A percentile compares a stretch with the other conserved stretches of the same genome.
Conservation (phyloP, 1,140 invertebrate species). For the Theocolax elegans region DNA sequence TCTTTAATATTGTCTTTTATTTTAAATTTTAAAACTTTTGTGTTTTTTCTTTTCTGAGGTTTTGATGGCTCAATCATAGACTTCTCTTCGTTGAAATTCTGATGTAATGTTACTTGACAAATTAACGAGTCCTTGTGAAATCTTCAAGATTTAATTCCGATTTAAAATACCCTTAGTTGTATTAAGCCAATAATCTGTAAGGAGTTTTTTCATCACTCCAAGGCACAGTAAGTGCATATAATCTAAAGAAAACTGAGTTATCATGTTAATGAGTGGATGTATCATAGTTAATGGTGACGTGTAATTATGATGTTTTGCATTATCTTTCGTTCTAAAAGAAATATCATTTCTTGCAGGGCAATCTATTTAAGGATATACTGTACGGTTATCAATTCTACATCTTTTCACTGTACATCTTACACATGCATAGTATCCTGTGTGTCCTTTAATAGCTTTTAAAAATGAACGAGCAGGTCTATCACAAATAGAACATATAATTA, state of each 20-base stretch:
- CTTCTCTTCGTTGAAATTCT: neutral
- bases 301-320: constrained; percentile 26
- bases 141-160: neutral
- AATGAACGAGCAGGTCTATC: constrained; percentile 39
- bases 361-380: constrained; percentile 10
- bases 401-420: constrained; percentile 31
- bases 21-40: too few species aligned
- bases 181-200: neutral
- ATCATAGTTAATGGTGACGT: neutral
- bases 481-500: constrained; percentile 41
- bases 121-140: neutral
- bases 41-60: too few species aligned
- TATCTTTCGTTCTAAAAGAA: constrained; percentile 11
- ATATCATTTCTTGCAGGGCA: constrained; percentile 11
- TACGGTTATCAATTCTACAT: constrained; percentile 1
- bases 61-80: too few species aligned
- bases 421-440: constrained; percentile 33
- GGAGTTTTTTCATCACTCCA: neutral
- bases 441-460: constrained; percentile 42
- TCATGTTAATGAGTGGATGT: neutral
- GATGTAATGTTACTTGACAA: neutral
- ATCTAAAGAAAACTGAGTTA: neutral
- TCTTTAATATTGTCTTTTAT: too few species aligned
- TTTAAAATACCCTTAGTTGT: neutral
- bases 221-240: neutral